Base-by-base conservation (phyloP, 2,113 vertebrate genomes). In the Melanocharis versteri region DNA sequence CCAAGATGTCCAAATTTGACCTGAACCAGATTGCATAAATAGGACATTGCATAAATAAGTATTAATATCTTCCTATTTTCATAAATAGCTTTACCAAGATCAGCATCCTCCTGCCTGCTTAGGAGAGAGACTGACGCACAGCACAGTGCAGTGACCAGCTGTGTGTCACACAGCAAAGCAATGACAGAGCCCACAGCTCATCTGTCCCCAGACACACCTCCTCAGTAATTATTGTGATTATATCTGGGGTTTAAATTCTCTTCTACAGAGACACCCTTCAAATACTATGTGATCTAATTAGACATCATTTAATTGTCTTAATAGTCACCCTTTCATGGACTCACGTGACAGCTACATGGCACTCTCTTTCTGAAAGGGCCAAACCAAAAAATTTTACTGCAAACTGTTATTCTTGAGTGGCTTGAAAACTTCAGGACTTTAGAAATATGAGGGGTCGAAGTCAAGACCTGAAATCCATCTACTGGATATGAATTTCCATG, bases 331-430 rank as follows among this genome's bases (percentile, higher is more conserved):
- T 65, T 87, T 65, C 51, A 26, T 6, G 35, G 48, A 37, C 19
- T 51, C 51, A 45, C 0, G 0, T 24, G 47, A 31, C 8, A 61
- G 26, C 15, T 42, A 44, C 27, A 15, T 7, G 19, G 20, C 18
- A 65, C 30, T 64, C 9, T 48, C n/a, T 48, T 81, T 53, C 48
- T 76, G 66, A 90, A 73, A 73, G 26, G 13, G 14, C 30, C n/a
- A 73, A 83, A 69, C 1, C 5, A 76, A 88, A 83, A 30, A 23
- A 19, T 8, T 14, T 68, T 58, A 15, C 26, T 77, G 50, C 45
- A n/a, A 37, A 33, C 21, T 35, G 26, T 47, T 86, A 33, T 22
- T 77, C 51, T 76, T 64, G 50, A 66, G 11, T 37, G 42, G 15
- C 28, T 88, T 60, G 35, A 57, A 83, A 86, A 80, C 21, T 45